phyloP scores from a whole-genome alignment of 2,888 invertebrate genomes.

The Adela reaumurella region DNA sequence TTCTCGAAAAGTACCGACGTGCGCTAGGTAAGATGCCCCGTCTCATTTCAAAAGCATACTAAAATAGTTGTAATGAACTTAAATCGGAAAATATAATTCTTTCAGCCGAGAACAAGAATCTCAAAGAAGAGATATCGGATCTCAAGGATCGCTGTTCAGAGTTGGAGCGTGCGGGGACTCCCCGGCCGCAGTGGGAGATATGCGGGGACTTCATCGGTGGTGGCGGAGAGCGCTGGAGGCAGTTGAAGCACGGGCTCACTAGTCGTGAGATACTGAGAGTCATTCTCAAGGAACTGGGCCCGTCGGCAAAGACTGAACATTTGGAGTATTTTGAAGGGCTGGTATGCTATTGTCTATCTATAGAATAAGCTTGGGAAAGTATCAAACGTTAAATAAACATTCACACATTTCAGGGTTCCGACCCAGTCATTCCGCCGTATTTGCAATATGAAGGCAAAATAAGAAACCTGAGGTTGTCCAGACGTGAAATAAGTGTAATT shows the following conservation, averaged over 20 bases:
- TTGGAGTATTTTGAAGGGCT: slow-evolving; percentile 47
- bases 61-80: too few species aligned
- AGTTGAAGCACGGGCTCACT: slow-evolving; percentile 33
- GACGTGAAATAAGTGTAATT: slow-evolving; percentile 43
- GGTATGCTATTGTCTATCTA: slow-evolving; percentile 18
- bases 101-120: slow-evolving; percentile 22
- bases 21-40: slow-evolving; percentile 24
- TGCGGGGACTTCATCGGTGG: slow-evolving; percentile 50
- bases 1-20: slow-evolving; percentile 25
- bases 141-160: slow-evolving; percentile 39
- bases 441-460: slow-evolving; percentile 40
- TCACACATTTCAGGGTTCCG: slow-evolving; percentile 32
- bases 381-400: too few species aligned
- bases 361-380: too few species aligned
- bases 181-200: slow-evolving; percentile 46
- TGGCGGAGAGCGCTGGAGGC: slow-evolving; percentile 47
- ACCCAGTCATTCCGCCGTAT: slow-evolving; percentile 39
- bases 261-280: slow-evolving; percentile 39
- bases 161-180: slow-evolving; percentile 44
- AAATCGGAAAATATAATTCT: neutral
- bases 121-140: slow-evolving; percentile 37
- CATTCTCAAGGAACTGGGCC: slow-evolving; percentile 44
- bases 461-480: slow-evolving; percentile 45
- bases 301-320: slow-evolving; percentile 42
- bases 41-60: too few species aligned